Conservation (phyloP, 1,140 invertebrate genomes). For the Thereuonema tuberculata region DNA sequence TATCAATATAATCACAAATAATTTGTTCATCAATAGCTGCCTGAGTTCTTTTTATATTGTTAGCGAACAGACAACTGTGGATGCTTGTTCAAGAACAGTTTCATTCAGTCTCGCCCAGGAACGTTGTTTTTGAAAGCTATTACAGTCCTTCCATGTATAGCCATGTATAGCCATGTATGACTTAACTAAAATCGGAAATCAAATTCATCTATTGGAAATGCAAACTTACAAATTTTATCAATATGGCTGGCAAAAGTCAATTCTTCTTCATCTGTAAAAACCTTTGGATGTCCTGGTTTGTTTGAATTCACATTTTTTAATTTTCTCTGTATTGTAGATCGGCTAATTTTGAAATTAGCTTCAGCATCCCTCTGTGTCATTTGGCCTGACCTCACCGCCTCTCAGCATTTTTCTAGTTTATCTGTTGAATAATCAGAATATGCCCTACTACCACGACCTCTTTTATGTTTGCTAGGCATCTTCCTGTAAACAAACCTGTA, state of each 20-base stretch:
- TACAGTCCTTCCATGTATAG: background rate
- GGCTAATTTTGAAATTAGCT: background rate
- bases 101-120: background rate
- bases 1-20: slow-evolving; percentile 17
- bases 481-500: no score
- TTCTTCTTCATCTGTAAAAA: background rate
- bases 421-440: background rate
- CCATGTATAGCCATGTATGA: background rate
- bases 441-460: no score
- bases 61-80: background rate
- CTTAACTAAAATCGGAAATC: background rate
- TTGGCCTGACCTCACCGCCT: background rate
- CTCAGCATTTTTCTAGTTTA: background rate
- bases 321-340: background rate
- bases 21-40: slow-evolving; percentile 11
- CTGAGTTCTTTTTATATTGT: slow-evolving; percentile 12
- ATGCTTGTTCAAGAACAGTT: background rate
- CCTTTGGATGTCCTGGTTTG: background rate
- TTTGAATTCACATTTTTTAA: background rate
- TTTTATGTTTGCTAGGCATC: no score
- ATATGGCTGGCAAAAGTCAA: background rate
- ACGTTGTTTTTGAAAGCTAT: background rate
- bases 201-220: background rate
- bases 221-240: background rate
- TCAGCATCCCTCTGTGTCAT: background rate